Conservation (phyloP, 2,113 vertebrate species). For the Stegostoma tigrinum region DNA sequence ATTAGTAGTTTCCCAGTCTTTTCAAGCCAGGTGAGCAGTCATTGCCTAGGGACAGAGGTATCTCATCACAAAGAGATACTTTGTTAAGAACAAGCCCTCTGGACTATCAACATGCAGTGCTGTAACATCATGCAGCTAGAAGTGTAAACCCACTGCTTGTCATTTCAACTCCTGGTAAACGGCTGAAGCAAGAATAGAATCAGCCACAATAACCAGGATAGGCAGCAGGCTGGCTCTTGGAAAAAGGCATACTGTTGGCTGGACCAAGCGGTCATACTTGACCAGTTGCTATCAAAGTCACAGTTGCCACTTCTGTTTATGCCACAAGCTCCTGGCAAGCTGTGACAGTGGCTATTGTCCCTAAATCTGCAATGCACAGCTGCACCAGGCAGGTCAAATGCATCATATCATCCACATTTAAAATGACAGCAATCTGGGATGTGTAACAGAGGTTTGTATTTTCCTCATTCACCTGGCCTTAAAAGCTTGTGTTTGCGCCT, state of each 20-base stretch:
- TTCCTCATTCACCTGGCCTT: too few relatives aligned
- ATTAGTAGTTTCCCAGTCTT: background rate
- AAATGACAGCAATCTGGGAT: too few relatives aligned
- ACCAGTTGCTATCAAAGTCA: background rate
- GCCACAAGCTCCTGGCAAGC: background rate
- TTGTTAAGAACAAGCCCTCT: too few relatives aligned
- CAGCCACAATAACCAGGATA: background rate
- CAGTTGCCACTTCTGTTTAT: background rate
- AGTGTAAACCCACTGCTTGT: background rate
- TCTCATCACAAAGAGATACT: too few relatives aligned
- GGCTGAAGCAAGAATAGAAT: too few relatives aligned
- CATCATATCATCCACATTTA: too few relatives aligned
- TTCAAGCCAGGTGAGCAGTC: background rate
- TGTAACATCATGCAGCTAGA: too few relatives aligned
- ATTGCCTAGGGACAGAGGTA: background rate
- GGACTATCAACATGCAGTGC: too few relatives aligned
- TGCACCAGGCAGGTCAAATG: background rate
- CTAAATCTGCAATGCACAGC: background rate
- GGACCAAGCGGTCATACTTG: background rate
- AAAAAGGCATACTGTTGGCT: background rate
- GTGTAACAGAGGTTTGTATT: too few relatives aligned
- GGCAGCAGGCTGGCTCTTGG: background rate
- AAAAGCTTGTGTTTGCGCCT: background rate
- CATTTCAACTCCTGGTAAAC: background rate
- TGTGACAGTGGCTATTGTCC: background rate